Evolutionary conservation across 2,888 invertebrate genomes (phyloP).

Genomic region (Antheraea yamamai): DNA sequence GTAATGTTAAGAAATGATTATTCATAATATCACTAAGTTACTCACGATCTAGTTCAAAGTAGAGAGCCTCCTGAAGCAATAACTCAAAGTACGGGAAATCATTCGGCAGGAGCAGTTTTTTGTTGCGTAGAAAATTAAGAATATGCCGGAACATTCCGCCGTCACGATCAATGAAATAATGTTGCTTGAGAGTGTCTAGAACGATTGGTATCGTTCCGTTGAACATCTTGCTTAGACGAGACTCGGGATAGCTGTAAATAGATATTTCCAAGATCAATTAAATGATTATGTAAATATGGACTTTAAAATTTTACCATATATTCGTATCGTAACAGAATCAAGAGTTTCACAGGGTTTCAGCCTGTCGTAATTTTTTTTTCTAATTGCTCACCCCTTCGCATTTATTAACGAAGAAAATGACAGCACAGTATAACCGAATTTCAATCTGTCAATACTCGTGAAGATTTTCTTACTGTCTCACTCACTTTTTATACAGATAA

Average conservation of each 20-base stretch:
- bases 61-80: conserved; percentile 93
- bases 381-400: no score
- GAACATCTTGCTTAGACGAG: conserved; percentile 95
- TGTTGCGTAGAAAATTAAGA: conserved; percentile 97
- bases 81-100: conserved; percentile 94
- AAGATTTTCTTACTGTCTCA: no score
- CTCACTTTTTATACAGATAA: no score
- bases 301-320: no score
- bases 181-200: conserved; percentile 96
- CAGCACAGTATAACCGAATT: no score
- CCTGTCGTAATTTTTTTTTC: no score
- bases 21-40: conserved; percentile 35
- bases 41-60: conserved; percentile 94
- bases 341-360: no score
- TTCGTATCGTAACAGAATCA: no score
- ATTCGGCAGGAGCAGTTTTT: conserved; percentile 91
- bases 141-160: conserved; percentile 99
- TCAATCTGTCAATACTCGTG: no score
- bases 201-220: conserved; percentile 98
- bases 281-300: no score
- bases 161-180: conserved; percentile 99
- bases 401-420: no score
- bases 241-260: conserved; percentile 93
- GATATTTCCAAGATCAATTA: conserved; percentile 13
- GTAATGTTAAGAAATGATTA: not conserved